phyloP scores from a whole-genome alignment of 2,888 invertebrate genomes.

The Toxonevra muliebris region DNA sequence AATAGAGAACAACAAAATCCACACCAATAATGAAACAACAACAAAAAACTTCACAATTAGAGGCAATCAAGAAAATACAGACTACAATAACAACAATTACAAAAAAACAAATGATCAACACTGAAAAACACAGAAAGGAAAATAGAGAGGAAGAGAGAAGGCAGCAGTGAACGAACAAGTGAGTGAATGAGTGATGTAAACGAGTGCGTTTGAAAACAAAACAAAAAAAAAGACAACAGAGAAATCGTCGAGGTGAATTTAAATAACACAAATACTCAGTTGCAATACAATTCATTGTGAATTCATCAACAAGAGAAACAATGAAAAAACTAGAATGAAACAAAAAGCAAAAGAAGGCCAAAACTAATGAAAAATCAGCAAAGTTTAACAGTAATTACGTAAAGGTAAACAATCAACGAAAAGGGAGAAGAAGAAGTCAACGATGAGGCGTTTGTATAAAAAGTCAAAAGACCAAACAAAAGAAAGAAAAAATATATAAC shows the following conservation, averaged over 20 bases:
- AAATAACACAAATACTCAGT: too few relatives aligned
- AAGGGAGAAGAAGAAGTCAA: too few relatives aligned
- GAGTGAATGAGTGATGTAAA: not conserved
- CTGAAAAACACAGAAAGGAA: conserved; percentile 23
- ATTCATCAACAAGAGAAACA: conserved; percentile 14
- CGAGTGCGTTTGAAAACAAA: not conserved
- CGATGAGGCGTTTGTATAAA: too few relatives aligned
- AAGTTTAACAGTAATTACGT: conserved; percentile 52
- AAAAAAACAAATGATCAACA: conserved; percentile 35
- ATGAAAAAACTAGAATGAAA: conserved; percentile 20
- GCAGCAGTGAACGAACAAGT: not conserved
- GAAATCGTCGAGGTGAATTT: too few relatives aligned
- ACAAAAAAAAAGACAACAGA: conserved; percentile 1
- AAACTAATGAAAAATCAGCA: conserved; percentile 15
- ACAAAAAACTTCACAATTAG: conserved; percentile 57
- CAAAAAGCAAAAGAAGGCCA: conserved; percentile 17
- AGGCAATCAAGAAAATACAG: conserved; percentile 11
- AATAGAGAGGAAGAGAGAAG: conserved; percentile 7
- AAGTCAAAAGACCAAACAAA: too few relatives aligned
- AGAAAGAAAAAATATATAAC: too few relatives aligned
- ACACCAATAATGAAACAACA: conserved; percentile 50
- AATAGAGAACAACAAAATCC: not conserved
- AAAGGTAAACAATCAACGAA: conserved; percentile 59
- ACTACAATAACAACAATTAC: conserved; percentile 25
- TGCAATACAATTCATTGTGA: too few relatives aligned